These are phyloP conservation scores for Glyphotaelius pellucidus DNA, from an alignment of 2,888 invertebrate genomes.

Conservation along the genomic window DNA sequence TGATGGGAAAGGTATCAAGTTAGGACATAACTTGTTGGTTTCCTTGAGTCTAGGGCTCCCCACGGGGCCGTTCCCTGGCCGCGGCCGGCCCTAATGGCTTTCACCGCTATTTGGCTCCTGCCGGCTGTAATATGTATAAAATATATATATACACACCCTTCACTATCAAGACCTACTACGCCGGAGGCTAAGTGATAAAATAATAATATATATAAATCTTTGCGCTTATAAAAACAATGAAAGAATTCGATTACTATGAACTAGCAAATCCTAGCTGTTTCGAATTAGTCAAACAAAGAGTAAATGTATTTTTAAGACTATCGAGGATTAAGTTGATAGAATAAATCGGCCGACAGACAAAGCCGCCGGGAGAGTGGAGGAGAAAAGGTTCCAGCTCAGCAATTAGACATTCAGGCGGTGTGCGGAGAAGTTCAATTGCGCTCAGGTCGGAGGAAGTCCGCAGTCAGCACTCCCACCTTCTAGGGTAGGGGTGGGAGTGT, in stretches of 20 bases:
- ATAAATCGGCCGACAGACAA: neutral
- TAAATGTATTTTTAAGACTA: neutral
- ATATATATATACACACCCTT: neutral
- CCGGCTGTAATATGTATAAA: neutral
- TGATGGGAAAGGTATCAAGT: neutral
- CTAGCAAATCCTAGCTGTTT: neutral
- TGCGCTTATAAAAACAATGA: neutral
- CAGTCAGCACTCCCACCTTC: neutral
- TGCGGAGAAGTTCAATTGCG: neutral
- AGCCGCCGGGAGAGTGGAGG: neutral
- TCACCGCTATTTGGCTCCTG: neutral
- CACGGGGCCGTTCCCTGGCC: neutral
- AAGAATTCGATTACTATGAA: neutral
- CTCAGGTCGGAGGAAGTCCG: slow-evolving; percentile 16
- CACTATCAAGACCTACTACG: neutral
- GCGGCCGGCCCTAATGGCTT: slow-evolving; percentile 2
- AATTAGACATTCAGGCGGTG: slow-evolving; percentile 14
- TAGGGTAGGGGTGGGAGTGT: neutral
- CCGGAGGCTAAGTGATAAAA: neutral
- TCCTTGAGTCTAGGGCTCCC: neutral
- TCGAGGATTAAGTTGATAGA: neutral
- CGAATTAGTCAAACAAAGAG: neutral
- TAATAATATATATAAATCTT: neutral
- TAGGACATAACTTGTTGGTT: slow-evolving; percentile 2
- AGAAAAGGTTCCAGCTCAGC: slow-evolving; percentile 6